Evolutionary conservation across 2,888 invertebrate genomes (phyloP), one percentile per base, ranked within the genome.

Genomic region (Morinoia aosen): DNA sequence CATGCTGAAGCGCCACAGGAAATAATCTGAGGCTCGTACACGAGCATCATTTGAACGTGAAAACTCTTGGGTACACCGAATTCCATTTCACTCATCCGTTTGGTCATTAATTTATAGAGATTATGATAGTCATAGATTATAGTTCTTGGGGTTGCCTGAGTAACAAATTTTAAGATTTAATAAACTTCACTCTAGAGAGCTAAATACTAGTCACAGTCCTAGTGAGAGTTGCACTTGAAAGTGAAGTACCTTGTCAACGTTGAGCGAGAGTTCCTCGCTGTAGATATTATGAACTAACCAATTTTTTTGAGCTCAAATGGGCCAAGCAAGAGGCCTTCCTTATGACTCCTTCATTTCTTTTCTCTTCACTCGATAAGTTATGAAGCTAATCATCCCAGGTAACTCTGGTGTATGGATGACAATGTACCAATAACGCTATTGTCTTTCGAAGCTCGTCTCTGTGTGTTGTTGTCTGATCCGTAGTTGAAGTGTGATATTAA

Each of bases 1-100:
- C 95, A 95, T 96, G 76, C 96, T 96, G 95, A 96, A 96, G 96
- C 96, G 96, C 95, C 96, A 96, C 94, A 95, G 96, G 95, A 96
- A 96, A 96, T 96, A 96, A 96, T 95, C 95, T 95, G 76, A 58
- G n/a, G 19, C 48, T 91, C 40, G 58, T 58, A 61, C 64, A 95
- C 48, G 88, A 33, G 57, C 57, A 57, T 93, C 33, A 57, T 93
- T 57, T 11, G 90, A 39, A 57, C 25, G 48, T 58, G 93, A 48
- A 93, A 93, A 93, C 57, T 93, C 56, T 93, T 56, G 57, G 57
- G 39, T 57, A 48, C 93, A 57, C 93, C 93, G 93, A 93, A 93
- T 57, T 93, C 57, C 57, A 93, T 57, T 56, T 93, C 93, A 93
- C 93, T 93, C 48, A 93, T 57, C 93, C n/a, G 93, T 56, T 93